phyloP scores from a whole-genome alignment of 2,888 invertebrate genomes.

The Oligia latruncula region DNA sequence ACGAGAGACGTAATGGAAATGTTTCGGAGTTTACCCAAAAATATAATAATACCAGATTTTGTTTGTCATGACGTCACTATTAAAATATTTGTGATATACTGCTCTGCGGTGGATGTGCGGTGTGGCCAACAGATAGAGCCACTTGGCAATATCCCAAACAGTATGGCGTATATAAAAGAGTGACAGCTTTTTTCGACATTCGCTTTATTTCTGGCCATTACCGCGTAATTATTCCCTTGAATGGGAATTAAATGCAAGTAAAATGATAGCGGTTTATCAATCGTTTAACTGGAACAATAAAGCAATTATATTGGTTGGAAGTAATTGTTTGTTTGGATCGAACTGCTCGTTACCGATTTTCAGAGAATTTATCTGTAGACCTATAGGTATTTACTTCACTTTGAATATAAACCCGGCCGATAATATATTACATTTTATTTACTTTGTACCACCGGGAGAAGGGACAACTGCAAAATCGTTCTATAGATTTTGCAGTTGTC shows the following conservation, averaged over 20 bases:
- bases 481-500: background rate
- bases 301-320: constrained; percentile 35
- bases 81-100: constrained; percentile 73
- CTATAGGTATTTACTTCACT: background rate
- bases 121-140: constrained; percentile 71
- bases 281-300: constrained; percentile 40
- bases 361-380: background rate
- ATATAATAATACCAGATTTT: constrained; percentile 72
- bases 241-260: constrained; percentile 50
- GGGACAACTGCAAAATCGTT: no score
- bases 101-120: constrained; percentile 67
- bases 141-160: constrained; percentile 80
- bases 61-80: constrained; percentile 66
- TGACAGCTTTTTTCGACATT: constrained; percentile 44
- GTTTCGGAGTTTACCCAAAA: constrained; percentile 72
- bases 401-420: background rate
- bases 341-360: constrained; percentile 12
- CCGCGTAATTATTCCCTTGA: constrained; percentile 49
- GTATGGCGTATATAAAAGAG: constrained; percentile 71
- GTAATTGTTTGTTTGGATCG: constrained; percentile 39
- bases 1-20: constrained; percentile 77
- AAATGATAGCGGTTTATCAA: constrained; percentile 51
- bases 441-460: background rate
- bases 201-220: constrained; percentile 46
- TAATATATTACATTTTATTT: constrained; percentile 3